Evolutionary conservation across 2,888 invertebrate species (phyloP).

Genomic region (Uropetala carovei): DNA sequence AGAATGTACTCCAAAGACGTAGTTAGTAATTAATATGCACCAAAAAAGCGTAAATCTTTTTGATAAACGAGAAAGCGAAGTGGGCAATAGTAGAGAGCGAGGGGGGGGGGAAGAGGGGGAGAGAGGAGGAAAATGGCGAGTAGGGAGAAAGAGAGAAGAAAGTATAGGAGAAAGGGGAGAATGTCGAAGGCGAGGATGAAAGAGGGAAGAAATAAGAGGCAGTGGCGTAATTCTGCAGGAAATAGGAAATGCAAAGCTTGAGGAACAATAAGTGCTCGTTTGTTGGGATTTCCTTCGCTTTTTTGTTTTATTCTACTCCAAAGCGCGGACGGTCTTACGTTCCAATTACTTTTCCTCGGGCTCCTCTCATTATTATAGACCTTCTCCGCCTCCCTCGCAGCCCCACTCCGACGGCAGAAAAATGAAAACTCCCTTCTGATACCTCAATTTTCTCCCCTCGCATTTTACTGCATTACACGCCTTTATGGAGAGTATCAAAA

Average conservation of each 20-base stretch:
- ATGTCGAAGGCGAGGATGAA: background rate
- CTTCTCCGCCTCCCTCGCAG: too few species aligned
- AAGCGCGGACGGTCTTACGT: conserved; percentile 12
- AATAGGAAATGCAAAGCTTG: background rate
- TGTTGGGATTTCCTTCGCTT: background rate
- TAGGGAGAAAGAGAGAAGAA: background rate
- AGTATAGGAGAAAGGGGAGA: background rate
- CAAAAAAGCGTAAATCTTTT: too few species aligned
- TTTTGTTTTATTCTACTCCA: background rate
- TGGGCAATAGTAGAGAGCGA: too few species aligned
- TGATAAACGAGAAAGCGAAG: too few species aligned
- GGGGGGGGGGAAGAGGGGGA: background rate
- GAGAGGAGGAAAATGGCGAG: too few species aligned
- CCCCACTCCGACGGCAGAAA: background rate
- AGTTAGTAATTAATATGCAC: too few species aligned
- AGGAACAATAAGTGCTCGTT: conserved; percentile 25
- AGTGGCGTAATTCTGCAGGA: background rate
- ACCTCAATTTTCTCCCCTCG: background rate
- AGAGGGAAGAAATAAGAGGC: background rate
- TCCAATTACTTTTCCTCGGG: conserved; percentile 3
- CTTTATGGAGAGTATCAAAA: conserved; percentile 11
- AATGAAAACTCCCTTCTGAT: conserved; percentile 17
- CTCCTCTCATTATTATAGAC: conserved; percentile 9
- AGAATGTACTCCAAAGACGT: too few species aligned
- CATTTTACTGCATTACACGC: conserved; percentile 27